phyloP scores from a whole-genome alignment of 2,888 invertebrate species.

The Bombylius discolor region DNA sequence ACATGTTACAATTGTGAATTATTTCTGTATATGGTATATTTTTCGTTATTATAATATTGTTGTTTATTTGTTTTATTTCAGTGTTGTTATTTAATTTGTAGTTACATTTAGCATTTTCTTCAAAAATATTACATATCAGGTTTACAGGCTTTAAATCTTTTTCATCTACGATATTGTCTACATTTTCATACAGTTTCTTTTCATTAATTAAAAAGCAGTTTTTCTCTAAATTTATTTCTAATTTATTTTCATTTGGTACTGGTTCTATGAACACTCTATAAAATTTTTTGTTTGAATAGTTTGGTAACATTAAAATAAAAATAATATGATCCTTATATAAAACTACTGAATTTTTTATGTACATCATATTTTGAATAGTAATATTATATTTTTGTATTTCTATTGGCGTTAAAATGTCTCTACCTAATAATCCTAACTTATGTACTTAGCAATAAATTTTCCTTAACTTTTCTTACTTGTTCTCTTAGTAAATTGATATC shows the following conservation, averaged over 20 bases:
- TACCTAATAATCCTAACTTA: constrained; percentile 7
- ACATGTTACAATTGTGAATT: background rate
- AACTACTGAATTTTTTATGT: constrained; percentile 3
- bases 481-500: constrained; percentile 1
- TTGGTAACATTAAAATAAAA: constrained; percentile 4
- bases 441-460: constrained; percentile 7
- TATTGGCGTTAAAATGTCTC: constrained; percentile 2
- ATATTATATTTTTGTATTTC: constrained; percentile 1
- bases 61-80: background rate
- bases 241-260: too few relatives aligned
- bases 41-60: background rate
- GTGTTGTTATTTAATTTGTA: background rate
- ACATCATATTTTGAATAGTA: background rate
- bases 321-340: constrained; percentile 4
- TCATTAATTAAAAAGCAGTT: too few relatives aligned
- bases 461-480: constrained; percentile 5
- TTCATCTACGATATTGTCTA: background rate
- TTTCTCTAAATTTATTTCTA: too few relatives aligned
- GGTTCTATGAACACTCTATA: too few relatives aligned
- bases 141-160: background rate
- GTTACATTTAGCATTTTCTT: background rate
- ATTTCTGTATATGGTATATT: background rate
- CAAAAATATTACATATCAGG: too few relatives aligned
- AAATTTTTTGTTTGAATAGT: too few relatives aligned
- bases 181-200: background rate